Evolutionary conservation across 1,140 invertebrate species (phyloP), one percentile per base, ranked within the genome.

Genomic region (Pygmarrhopalites habei): DNA sequence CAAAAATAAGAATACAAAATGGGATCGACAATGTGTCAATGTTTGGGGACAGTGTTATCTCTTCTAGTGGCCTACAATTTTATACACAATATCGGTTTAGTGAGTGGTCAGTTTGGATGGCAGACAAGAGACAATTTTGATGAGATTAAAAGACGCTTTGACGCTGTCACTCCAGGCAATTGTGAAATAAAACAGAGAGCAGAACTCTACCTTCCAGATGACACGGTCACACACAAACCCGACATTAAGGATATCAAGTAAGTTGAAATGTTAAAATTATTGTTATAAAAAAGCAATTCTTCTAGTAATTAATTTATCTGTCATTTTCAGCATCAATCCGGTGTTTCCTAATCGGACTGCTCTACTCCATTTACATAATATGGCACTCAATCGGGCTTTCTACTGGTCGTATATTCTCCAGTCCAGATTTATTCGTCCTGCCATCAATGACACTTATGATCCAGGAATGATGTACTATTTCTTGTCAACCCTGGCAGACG

Each of bases 401-500:
- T 98, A 92, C 75, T 97, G 90, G 86, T 94, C 90, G 75, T 95
- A 95, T 70, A 93, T 97, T 47, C 80, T 96, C 0, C 94, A 98
- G 75, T 89, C 90, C 1, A 79, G 89, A 66, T 93, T 92, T 69
- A 92, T 92, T 66, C 77, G 90, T 44, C 90, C 90, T 1, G 88
- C 88, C 17, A 90, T 62, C 51, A 64, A 67, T 58, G 58, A 65
- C 23, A 90, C 89, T 0, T 90, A 93, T 66, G 93, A 97, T 79
- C 94, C 95, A 1, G 94, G 95, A 58, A 91, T 98, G 85, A 94
- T 97, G 90, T 98, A 98, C 74, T 95, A 96, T 73, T 95, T 96
- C 73, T 78, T 98, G 21, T 95, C 93, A 1, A 87, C 91, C 0
- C 88, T 95, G 0, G 92, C 95, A 1, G 95, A 98, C 77, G 91